Evolutionary conservation across 2,797 vertebrate species (phyloP).

Genomic region (Bovichtus variegatus): DNA sequence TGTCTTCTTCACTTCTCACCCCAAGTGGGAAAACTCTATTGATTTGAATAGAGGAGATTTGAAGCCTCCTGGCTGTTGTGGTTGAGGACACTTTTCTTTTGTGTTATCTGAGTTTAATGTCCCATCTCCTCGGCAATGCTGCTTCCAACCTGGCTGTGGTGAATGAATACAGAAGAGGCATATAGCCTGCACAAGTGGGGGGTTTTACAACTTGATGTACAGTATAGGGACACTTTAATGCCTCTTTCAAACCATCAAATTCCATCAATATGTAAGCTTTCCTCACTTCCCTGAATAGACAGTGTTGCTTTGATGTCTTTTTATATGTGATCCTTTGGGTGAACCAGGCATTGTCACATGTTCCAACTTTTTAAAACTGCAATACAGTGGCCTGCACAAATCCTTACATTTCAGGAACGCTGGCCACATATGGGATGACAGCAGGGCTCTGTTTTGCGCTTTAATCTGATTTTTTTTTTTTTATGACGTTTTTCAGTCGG

Average conservation of each 20-base stretch:
- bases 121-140: not conserved
- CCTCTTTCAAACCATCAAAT: not conserved
- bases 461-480: not conserved
- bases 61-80: not conserved
- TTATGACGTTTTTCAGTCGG: not conserved
- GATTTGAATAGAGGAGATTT: not conserved
- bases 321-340: not conserved
- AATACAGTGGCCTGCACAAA: not conserved
- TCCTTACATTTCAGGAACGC: conserved; percentile 14
- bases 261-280: not conserved
- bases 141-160: not conserved
- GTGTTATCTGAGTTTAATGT: not conserved
- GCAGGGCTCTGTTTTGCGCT: conserved; percentile 18
- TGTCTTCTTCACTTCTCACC: not conserved
- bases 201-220: not conserved
- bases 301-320: not conserved
- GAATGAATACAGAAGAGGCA: not conserved
- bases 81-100: not conserved
- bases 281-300: not conserved
- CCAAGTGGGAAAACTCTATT: not conserved
- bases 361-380: not conserved
- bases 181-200: not conserved
- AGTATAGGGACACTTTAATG: not conserved
- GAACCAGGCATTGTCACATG: not conserved
- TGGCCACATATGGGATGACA: conserved; percentile 11